These are phyloP conservation scores for Idaea biselata DNA, from an alignment of 2,888 invertebrate species.

Conservation along the genomic window DNA sequence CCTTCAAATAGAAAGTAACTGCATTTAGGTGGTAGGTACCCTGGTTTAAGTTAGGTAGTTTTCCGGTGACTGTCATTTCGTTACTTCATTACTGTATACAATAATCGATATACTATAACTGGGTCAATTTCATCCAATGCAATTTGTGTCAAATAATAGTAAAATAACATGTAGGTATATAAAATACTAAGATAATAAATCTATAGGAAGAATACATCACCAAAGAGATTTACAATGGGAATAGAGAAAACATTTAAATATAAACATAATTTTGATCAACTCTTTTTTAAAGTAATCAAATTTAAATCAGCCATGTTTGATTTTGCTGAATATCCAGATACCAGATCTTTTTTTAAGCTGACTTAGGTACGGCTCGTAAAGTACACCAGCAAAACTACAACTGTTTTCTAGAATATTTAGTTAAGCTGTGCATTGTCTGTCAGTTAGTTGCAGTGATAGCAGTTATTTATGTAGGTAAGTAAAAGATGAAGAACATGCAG, in stretches of 20 bases:
- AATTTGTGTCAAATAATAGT: conserved; percentile 64
- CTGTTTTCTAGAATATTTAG: not conserved
- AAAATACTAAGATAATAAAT: conserved; percentile 73
- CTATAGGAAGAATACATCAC: conserved; percentile 58
- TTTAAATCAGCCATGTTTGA: no score
- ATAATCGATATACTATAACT: not conserved
- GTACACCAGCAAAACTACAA: not conserved
- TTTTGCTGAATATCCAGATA: no score
- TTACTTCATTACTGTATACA: conserved; percentile 2
- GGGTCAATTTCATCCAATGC: conserved; percentile 51
- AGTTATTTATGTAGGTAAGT: not conserved
- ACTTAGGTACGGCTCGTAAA: not conserved
- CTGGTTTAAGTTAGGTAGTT: conserved; percentile 12
- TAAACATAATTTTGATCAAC: no score
- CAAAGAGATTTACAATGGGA: not conserved
- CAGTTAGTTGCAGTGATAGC: not conserved
- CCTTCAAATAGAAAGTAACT: not conserved
- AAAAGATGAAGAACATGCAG: no score
- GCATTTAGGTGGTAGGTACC: not conserved
- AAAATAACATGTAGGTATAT: conserved; percentile 63
- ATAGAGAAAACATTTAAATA: not conserved
- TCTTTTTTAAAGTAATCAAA: no score
- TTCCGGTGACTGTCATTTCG: conserved; percentile 26
- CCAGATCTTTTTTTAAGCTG: no score
- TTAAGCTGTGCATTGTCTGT: not conserved